Evolutionary conservation across 2,797 vertebrate species (phyloP).

Genomic region (Halcyon chelicuti): DNA sequence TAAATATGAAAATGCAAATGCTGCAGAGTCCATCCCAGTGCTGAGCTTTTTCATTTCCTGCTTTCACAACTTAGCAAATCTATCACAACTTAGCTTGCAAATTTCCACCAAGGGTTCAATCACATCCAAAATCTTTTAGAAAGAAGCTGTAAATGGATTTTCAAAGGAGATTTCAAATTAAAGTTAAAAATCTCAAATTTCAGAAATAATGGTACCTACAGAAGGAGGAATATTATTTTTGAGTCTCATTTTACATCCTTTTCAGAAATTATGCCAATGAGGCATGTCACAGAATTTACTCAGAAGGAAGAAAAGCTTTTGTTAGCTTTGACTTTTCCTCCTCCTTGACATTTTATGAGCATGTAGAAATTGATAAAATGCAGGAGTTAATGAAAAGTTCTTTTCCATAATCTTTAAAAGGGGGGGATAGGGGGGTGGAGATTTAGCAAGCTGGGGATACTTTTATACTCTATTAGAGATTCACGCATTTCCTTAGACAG

Average conservation of each 20-base stretch:
- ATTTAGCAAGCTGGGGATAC: neutral
- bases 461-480: neutral
- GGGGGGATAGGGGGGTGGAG: too few relatives aligned
- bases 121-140: neutral
- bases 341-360: neutral
- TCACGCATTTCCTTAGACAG: neutral
- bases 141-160: neutral
- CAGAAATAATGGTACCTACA: neutral
- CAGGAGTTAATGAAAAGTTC: neutral
- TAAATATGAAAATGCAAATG: conserved; percentile 10
- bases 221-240: neutral
- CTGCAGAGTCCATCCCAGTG: neutral
- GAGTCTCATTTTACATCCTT: neutral
- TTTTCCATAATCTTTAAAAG: neutral
- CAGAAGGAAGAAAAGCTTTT: neutral
- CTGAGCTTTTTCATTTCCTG: conserved; percentile 1
- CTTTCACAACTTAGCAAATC: neutral
- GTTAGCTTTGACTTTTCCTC: neutral
- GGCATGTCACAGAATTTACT: neutral
- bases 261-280: neutral
- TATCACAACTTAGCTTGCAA: neutral
- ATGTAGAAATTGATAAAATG: neutral
- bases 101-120: neutral
- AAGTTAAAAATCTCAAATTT: neutral
- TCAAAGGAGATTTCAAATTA: neutral